phyloP scores from a whole-genome alignment of 92 coral and sea anemone genomes.

The Desmophyllum pertusum region DNA sequence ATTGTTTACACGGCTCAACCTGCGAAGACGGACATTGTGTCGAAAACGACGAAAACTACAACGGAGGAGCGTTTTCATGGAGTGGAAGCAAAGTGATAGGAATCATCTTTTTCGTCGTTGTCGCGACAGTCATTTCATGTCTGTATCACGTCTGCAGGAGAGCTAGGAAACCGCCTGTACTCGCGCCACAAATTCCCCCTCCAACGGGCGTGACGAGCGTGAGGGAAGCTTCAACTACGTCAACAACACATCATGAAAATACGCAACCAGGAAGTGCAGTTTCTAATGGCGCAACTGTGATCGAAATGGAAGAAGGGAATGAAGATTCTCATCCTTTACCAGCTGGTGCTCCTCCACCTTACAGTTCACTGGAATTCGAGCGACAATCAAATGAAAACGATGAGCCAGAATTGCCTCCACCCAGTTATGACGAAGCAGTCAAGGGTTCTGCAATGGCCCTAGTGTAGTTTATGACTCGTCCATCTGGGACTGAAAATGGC shows the following conservation, averaged over 20 bases:
- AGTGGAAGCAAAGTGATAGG: not conserved
- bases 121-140: slow-evolving; percentile 22
- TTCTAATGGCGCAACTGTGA: slow-evolving; percentile 12
- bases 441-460: slow-evolving; percentile 10
- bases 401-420: slow-evolving; percentile 49
- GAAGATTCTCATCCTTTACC: slow-evolving; percentile 10
- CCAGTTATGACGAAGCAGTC: slow-evolving; percentile 62
- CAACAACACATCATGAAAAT: not conserved
- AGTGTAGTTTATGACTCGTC: not conserved
- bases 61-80: not conserved
- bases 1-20: not conserved
- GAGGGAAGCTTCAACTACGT: not conserved
- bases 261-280: not conserved
- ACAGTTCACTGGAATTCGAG: slow-evolving; percentile 34
- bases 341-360: slow-evolving; percentile 63
- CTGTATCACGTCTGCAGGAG: slow-evolving; percentile 14
- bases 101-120: not conserved
- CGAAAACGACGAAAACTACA: no score
- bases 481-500: not conserved
- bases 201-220: slow-evolving; percentile 3
- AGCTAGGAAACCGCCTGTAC: slow-evolving; percentile 14
- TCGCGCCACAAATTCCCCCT: not conserved
- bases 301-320: slow-evolving; percentile 1
- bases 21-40: slow-evolving; percentile 10
- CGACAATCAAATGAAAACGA: not conserved